Conservation (phyloP, 2,888 invertebrate genomes). For the Stenotaenia linearis region DNA sequence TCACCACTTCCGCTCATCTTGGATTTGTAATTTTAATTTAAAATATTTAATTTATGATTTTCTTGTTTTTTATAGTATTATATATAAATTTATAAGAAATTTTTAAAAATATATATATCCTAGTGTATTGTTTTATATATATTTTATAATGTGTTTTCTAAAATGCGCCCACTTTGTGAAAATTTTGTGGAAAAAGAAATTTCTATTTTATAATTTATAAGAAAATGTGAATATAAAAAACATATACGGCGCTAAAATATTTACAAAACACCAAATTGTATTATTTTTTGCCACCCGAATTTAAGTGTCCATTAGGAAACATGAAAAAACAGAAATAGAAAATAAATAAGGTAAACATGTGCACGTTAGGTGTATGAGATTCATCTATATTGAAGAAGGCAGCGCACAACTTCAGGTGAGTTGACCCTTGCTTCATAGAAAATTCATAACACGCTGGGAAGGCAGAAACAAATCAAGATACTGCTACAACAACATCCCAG, state of each 20-base stretch:
- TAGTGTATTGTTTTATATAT: background rate
- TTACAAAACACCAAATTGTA: conserved; percentile 21
- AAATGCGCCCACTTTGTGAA: background rate
- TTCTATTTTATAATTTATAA: background rate
- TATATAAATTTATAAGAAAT: background rate
- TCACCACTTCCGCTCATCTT: conserved; percentile 15
- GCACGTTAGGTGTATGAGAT: background rate
- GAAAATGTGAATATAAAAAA: background rate
- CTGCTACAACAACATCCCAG: background rate
- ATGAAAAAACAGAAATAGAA: background rate
- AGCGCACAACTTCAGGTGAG: conserved; percentile 1
- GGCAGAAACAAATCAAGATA: conserved; percentile 9
- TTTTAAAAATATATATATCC: background rate
- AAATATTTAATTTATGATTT: background rate
- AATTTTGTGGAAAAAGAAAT: background rate
- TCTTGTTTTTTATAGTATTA: background rate
- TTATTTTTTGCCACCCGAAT: background rate
- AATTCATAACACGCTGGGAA: conserved; percentile 17
- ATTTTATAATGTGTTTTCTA: background rate
- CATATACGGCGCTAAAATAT: background rate
- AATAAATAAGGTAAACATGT: background rate
- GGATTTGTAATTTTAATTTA: conserved; percentile 19
- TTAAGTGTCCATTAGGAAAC: background rate
- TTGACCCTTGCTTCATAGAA: background rate
- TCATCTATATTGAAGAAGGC: background rate